These are phyloP conservation scores for Cephalotes varians DNA, from an alignment of 2,888 invertebrate species.

Conservation along the genomic window DNA sequence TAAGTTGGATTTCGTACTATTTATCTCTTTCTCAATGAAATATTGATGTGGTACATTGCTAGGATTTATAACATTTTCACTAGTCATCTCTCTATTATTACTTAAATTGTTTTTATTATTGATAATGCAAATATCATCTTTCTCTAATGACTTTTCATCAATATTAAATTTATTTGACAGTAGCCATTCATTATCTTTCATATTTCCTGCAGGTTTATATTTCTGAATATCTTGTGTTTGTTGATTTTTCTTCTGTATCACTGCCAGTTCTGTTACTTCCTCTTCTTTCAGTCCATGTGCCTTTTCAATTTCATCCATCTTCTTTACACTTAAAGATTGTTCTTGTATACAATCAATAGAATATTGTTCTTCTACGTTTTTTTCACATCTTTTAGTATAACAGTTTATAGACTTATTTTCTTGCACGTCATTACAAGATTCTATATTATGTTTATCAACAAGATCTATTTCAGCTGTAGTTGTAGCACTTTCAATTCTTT, in stretches of 20 bases:
- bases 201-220: not conserved
- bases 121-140: not conserved
- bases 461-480: not conserved
- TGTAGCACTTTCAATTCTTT: not conserved
- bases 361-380: not conserved
- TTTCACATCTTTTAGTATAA: not conserved
- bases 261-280: not conserved
- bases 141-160: not conserved
- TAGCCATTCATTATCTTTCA: not conserved
- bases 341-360: not conserved
- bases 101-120: not conserved
- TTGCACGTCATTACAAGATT: not conserved
- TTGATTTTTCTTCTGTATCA: not conserved
- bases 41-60: slow-evolving; percentile 81
- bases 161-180: not conserved
- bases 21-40: slow-evolving; percentile 80
- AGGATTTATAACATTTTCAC: slow-evolving; percentile 68
- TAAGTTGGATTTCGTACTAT: slow-evolving; percentile 60
- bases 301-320: not conserved
- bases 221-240: not conserved
- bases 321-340: not conserved
- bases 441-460: not conserved
- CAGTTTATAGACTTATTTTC: not conserved
- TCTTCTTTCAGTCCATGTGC: not conserved
- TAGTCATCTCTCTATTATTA: slow-evolving; percentile 1